Percentiles rank a stretch among this genome's conserved stretches.
phyloP scores from a whole-genome alignment of 2,113 vertebrate genomes.

The Pholis gunnellus region DNA sequence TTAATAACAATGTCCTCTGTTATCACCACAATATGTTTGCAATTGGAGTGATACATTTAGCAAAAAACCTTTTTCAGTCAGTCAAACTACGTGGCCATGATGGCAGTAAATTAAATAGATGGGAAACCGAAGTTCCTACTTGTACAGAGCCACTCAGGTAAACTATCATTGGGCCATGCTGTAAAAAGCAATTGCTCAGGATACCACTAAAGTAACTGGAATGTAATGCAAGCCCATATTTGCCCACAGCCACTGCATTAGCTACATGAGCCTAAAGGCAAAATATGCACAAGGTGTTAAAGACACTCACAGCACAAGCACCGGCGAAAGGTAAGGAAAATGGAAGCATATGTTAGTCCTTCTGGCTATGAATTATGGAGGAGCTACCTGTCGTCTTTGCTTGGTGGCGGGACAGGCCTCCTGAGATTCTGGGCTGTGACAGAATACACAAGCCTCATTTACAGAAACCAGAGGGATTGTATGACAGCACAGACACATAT shows the following conservation, averaged over 20 bases:
- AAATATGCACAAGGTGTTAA: constrained; percentile 59
- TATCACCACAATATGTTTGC: neutral
- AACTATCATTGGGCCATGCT: neutral
- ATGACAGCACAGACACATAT: constrained; percentile 67
- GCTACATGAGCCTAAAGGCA: constrained; percentile 57
- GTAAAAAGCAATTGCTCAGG: constrained; percentile 16
- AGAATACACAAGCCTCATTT: constrained; percentile 71
- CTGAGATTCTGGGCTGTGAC: constrained; percentile 65
- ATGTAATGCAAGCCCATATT: constrained; percentile 17
- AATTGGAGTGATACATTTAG: neutral
- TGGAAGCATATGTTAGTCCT: constrained; percentile 75
- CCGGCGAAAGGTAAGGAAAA: constrained; percentile 64
- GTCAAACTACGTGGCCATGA: neutral
- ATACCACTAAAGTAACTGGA: constrained; percentile 23
- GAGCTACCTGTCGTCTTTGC: constrained; percentile 64
- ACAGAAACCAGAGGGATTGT: constrained; percentile 67
- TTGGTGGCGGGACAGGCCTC: constrained; percentile 57
- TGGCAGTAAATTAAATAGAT: neutral
- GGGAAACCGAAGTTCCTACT: neutral
- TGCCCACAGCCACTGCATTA: constrained; percentile 39
- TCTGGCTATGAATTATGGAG: constrained; percentile 78
- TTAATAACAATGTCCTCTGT: neutral
- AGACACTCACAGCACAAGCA: constrained; percentile 32
- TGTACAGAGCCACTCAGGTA: neutral
- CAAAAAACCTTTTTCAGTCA: neutral